Evolutionary conservation across 2,113 vertebrate species (phyloP).

Genomic region (Anhinga rufa): DNA sequence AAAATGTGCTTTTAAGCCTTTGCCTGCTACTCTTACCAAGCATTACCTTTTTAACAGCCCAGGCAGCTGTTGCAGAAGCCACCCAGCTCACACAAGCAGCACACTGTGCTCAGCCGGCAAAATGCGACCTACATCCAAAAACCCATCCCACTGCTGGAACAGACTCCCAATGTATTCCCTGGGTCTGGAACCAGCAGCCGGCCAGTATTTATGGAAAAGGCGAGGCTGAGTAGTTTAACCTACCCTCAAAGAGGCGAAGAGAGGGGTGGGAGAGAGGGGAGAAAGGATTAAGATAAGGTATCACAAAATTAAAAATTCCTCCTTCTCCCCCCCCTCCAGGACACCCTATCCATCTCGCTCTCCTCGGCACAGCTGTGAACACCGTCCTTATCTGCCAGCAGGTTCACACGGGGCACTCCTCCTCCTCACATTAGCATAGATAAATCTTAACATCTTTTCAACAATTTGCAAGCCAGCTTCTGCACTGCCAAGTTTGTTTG

Average conservation of each 20-base stretch:
- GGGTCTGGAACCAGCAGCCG: not conserved
- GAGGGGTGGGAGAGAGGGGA: not conserved
- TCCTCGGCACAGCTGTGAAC: not conserved
- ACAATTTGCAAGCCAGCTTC: not conserved
- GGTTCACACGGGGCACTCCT: not conserved
- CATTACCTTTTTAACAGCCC: not conserved
- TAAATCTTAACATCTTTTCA: not conserved
- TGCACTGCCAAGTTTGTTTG: not conserved
- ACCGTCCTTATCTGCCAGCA: not conserved
- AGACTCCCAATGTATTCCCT: slow-evolving; percentile 23
- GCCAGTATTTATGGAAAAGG: not conserved
- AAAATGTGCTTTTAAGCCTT: slow-evolving; percentile 9
- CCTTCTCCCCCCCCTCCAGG: not conserved
- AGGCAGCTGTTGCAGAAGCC: not conserved
- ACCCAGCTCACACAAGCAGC: slow-evolving; percentile 47
- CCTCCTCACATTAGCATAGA: not conserved
- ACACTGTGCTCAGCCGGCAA: slow-evolving; percentile 27
- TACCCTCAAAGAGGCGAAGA: not conserved
- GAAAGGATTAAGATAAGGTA: not conserved
- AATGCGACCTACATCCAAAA: not conserved
- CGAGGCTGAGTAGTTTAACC: not conserved
- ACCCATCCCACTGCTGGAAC: not conserved
- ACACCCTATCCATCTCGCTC: not conserved
- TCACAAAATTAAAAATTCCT: not conserved
- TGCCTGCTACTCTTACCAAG: not conserved